Percentiles rank a stretch among this genome's conserved stretches.
These are phyloP conservation scores for Hirundichthys speculiger DNA, from an alignment of 2,113 vertebrate species.

Conservation along the genomic window DNA sequence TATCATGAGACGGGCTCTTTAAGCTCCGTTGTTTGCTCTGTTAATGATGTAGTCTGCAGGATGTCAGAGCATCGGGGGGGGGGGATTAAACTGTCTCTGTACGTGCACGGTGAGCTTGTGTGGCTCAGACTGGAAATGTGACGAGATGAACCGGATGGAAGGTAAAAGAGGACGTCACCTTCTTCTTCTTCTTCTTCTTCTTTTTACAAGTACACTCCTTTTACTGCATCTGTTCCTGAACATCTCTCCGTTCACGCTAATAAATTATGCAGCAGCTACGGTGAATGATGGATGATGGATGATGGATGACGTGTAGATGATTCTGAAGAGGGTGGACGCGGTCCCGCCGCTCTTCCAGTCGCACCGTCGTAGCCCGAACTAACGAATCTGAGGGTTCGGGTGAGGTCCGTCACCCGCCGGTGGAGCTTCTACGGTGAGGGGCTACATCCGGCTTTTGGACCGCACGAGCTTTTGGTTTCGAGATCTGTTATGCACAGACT, in stretches of 20 bases:
- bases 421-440: no score
- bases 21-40: constrained; percentile 23
- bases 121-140: neutral
- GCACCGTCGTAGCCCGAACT: neutral
- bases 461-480: no score
- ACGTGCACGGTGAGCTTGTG: constrained; percentile 1
- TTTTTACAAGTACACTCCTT: no score
- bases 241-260: neutral
- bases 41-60: constrained; percentile 50
- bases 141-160: neutral
- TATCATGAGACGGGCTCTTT: constrained; percentile 25
- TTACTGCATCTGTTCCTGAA: neutral
- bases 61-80: constrained; percentile 19
- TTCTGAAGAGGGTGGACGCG: no score
- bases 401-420: no score
- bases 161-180: neutral
- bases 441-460: no score
- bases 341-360: neutral
- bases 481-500: no score
- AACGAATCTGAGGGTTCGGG: neutral
- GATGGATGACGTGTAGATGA: neutral
- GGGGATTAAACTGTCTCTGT: constrained; percentile 5
- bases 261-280: neutral
- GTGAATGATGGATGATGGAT: neutral
- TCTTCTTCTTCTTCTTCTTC: neutral